phyloP scores from a whole-genome alignment of 2,888 invertebrate species.

The Watsonalla cultraria region DNA sequence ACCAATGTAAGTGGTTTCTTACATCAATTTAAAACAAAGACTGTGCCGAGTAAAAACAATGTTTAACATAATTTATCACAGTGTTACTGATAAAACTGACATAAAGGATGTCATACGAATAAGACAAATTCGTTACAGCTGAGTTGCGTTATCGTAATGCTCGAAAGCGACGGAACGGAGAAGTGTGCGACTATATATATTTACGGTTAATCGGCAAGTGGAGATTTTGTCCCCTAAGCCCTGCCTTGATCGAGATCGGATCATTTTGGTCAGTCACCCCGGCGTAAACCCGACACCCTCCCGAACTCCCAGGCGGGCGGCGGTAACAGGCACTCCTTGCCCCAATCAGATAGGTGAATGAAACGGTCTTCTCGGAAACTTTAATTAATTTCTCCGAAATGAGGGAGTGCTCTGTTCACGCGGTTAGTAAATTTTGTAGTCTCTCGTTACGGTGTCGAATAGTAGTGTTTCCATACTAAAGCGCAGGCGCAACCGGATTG shows the following conservation, averaged over 20 bases:
- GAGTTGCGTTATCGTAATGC: not conserved
- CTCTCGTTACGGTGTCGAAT: constrained; percentile 46
- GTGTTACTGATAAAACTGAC: not conserved
- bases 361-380: constrained; percentile 58
- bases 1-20: not conserved
- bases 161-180: not conserved
- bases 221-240: constrained; percentile 1
- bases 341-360: constrained; percentile 58
- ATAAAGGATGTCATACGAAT: not conserved
- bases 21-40: not conserved
- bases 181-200: not conserved
- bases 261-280: constrained; percentile 8
- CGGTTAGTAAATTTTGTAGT: constrained; percentile 51
- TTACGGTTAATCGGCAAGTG: not conserved
- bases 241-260: constrained; percentile 7
- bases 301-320: constrained; percentile 19
- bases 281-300: constrained; percentile 36
- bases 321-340: constrained; percentile 20
- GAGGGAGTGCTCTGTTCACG: constrained; percentile 40
- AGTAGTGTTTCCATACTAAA: constrained; percentile 43
- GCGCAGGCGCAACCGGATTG: constrained; percentile 48
- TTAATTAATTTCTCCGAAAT: constrained; percentile 68
- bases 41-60: not conserved
- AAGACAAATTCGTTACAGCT: not conserved
- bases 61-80: not conserved